Conservation (phyloP, 2,113 vertebrate species). For the Malurus cyaneus region DNA sequence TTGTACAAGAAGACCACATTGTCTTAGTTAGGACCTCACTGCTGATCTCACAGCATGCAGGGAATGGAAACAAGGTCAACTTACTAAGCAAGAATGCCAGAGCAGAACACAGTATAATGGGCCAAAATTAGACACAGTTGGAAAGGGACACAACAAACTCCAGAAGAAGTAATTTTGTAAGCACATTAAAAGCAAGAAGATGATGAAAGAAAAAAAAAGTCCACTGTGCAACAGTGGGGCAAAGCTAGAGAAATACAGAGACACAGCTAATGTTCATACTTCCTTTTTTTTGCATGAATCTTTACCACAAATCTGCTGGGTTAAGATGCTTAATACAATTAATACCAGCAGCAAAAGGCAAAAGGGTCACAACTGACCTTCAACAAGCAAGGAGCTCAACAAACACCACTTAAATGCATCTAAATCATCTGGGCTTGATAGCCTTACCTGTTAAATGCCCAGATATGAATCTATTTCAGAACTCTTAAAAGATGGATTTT, state of each 20-base stretch:
- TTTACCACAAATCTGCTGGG: background rate
- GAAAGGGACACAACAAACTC: background rate
- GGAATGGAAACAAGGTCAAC: constrained; percentile 33
- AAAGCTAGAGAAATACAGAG: background rate
- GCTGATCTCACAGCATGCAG: constrained; percentile 5
- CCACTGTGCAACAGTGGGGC: background rate
- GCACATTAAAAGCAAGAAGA: background rate
- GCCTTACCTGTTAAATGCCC: background rate
- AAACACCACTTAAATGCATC: background rate
- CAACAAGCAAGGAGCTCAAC: background rate
- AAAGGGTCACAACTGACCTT: background rate
- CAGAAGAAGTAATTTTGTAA: background rate
- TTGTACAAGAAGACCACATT: background rate
- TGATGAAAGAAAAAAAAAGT: background rate
- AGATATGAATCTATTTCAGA: background rate
- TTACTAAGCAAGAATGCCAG: constrained; percentile 9
- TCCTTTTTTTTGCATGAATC: background rate
- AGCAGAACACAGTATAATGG: background rate
- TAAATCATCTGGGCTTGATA: background rate
- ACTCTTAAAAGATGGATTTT: background rate
- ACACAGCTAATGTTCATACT: background rate
- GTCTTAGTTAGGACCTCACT: background rate
- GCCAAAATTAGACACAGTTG: constrained; percentile 12
- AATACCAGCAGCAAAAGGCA: background rate
- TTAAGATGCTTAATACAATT: background rate